phyloP scores from a whole-genome alignment of 2,113 vertebrate genomes.

The Dasypus novemcinctus region DNA sequence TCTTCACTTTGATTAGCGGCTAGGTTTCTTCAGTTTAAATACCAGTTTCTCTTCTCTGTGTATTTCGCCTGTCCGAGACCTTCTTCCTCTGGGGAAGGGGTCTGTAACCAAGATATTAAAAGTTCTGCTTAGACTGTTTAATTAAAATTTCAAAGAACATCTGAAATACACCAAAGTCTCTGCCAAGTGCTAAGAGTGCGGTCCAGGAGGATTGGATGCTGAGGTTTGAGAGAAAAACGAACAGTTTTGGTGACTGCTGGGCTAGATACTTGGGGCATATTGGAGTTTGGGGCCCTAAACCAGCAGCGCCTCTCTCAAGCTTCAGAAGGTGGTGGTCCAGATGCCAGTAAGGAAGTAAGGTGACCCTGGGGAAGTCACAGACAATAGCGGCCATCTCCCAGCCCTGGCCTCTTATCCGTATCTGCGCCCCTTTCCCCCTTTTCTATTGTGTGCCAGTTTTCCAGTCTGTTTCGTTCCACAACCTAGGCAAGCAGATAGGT shows the following conservation, averaged over 20 bases:
- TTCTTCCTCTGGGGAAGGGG: neutral
- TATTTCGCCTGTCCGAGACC: neutral
- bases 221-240: neutral
- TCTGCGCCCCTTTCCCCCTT: too few relatives aligned
- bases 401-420: too few relatives aligned
- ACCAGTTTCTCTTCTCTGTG: neutral
- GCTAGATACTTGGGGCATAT: neutral
- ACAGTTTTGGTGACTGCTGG: neutral
- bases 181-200: neutral
- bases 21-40: neutral
- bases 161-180: neutral
- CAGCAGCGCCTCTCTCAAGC: neutral
- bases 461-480: too few relatives aligned
- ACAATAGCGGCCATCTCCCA: too few relatives aligned
- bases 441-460: too few relatives aligned
- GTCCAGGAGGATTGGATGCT: neutral
- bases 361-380: too few relatives aligned
- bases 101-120: neutral
- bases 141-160: neutral
- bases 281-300: neutral
- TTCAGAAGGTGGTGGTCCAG: neutral
- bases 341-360: too few relatives aligned
- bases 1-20: accelerated
- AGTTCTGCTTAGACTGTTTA: neutral
- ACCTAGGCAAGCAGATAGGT: too few relatives aligned